phyloP scores from a whole-genome alignment of 1,140 invertebrate species.

The Galendromus occidentalis region DNA sequence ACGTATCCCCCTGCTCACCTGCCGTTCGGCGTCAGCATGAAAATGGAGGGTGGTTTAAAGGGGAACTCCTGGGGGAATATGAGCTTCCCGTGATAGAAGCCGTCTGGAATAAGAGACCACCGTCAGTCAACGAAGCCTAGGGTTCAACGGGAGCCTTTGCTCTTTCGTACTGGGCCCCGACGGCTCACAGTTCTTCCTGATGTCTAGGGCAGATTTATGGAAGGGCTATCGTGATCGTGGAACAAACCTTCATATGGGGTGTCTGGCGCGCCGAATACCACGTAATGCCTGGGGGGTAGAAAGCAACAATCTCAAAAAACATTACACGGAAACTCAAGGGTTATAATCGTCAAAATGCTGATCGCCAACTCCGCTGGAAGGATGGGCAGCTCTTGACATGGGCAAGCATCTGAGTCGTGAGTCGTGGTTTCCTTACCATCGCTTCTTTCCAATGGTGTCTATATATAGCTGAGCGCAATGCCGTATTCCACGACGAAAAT shows the following conservation, averaged over 20 bases:
- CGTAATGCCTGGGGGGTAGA: slow-evolving; percentile 49
- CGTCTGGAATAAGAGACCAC: slow-evolving; percentile 34
- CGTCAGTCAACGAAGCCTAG: not conserved
- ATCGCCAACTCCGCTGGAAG: not conserved
- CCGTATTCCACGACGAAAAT: too few species aligned
- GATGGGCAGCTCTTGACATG: not conserved
- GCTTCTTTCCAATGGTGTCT: too few species aligned
- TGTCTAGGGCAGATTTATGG: not conserved
- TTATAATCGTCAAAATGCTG: not conserved
- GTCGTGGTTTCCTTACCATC: too few species aligned
- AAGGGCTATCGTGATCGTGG: too few species aligned
- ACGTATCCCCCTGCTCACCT: slow-evolving; percentile 39
- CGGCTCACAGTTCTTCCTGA: not conserved
- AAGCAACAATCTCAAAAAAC: not conserved
- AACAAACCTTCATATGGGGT: slow-evolving; percentile 59
- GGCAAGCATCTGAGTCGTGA: not conserved
- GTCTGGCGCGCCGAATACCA: slow-evolving; percentile 68
- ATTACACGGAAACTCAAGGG: not conserved
- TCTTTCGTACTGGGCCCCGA: not conserved
- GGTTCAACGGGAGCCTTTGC: slow-evolving; percentile 16
- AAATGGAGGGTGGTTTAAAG: slow-evolving; percentile 93
- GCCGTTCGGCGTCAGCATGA: slow-evolving; percentile 94
- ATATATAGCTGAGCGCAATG: too few species aligned
- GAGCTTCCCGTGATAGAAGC: slow-evolving; percentile 89
- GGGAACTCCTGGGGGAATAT: slow-evolving; percentile 92